Percentiles rank a stretch among this genome's conserved stretches.
Conservation (phyloP, 2,113 vertebrate species). For the Centropristis striata region DNA sequence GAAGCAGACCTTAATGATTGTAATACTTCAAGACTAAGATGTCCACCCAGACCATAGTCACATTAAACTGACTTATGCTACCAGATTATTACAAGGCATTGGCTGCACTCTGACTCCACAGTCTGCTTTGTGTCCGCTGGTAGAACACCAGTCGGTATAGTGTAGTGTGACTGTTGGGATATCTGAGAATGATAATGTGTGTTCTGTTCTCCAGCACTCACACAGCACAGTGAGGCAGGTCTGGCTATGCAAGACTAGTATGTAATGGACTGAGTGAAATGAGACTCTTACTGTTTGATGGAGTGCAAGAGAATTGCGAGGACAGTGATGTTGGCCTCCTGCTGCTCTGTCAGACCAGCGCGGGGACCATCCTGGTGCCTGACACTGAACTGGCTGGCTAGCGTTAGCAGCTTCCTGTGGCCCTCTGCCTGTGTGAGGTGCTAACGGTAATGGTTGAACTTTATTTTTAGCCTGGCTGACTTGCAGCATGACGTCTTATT, state of each 20-base stretch:
- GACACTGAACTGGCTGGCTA: background rate
- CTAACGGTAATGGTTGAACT: constrained; percentile 8
- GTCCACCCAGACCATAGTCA: background rate
- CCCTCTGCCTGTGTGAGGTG: constrained; percentile 10
- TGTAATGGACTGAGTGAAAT: background rate
- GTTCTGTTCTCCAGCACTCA: no score
- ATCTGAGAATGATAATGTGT: no score
- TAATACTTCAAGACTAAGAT: background rate
- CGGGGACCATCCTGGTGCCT: no score
- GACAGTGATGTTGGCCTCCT: background rate
- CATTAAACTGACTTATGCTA: background rate
- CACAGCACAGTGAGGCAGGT: no score
- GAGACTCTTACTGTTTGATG: background rate
- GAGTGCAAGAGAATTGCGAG: background rate
- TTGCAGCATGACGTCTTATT: constrained; percentile 12
- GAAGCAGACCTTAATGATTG: background rate
- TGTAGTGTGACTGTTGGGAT: no score
- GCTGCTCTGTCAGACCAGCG: background rate
- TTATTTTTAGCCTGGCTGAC: constrained; percentile 41
- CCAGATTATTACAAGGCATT: no score
- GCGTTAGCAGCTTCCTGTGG: constrained; percentile 25
- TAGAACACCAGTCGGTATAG: no score
- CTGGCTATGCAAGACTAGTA: no score
- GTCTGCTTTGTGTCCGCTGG: no score
- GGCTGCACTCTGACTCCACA: no score